A percentile compares a stretch with the other conserved stretches of the same genome.
Evolutionary conservation across 2,113 vertebrate species (phyloP).

Genomic region (Gobiocypris rarus): DNA sequence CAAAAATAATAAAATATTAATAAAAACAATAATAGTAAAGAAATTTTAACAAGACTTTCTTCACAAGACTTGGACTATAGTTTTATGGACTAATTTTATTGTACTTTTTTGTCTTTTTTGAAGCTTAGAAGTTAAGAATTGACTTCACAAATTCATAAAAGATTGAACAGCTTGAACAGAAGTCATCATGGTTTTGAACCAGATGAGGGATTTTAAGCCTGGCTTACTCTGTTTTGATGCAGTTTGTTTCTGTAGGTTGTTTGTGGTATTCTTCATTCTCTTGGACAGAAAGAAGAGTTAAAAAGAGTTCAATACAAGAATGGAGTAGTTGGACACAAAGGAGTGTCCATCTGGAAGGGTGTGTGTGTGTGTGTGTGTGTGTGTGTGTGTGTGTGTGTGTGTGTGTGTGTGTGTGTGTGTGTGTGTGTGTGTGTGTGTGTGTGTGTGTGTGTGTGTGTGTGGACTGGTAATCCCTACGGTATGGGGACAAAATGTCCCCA

Average conservation of each 20-base stretch:
- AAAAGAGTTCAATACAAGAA: not conserved
- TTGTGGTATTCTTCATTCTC: not conserved
- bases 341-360: slow-evolving; percentile 40
- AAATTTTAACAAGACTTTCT: too few relatives aligned
- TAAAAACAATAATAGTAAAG: too few relatives aligned
- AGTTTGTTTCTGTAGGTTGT: not conserved
- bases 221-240: not conserved
- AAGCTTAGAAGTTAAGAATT: not conserved
- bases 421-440: too few relatives aligned
- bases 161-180: not conserved
- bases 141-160: not conserved
- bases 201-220: not conserved
- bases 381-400: too few relatives aligned
- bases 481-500: too few relatives aligned
- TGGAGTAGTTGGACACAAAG: slow-evolving; percentile 1
- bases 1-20: not conserved
- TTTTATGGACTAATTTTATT: not conserved
- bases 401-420: too few relatives aligned
- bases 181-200: too few relatives aligned
- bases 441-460: too few relatives aligned
- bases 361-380: slow-evolving; percentile 18
- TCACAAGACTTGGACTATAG: not conserved
- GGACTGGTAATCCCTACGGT: too few relatives aligned
- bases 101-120: not conserved
- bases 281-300: not conserved